Evolutionary conservation across 2,113 vertebrate genomes (phyloP), one percentile per base, ranked within the genome.

Genomic region (Anhinga anhinga): DNA sequence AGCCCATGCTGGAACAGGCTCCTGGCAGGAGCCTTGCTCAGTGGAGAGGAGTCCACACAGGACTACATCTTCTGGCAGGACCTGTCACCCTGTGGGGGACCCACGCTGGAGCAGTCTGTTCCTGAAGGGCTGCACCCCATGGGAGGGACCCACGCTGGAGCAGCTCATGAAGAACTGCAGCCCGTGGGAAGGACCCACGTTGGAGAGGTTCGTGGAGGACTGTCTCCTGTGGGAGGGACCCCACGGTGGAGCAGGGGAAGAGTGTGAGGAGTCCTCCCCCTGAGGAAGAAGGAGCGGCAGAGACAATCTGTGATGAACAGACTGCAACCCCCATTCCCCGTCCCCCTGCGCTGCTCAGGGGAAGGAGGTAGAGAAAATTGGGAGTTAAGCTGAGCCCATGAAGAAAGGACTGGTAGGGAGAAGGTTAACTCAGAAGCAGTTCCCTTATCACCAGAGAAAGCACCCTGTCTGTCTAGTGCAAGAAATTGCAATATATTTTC

Each of bases 291-390:
- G 40, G 40, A 88, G 8, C 0, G 1, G 10, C 19, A 44, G 22
- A 66, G 26, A 34, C 30, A 38, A 12, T 1, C 0, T 70, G 32
- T 44, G 49, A 52, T 36, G 29, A 47, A 84, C 25, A 42, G 50
- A 42, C 29, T 1, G 1, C 15, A 63, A 15, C 7, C 11, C 4
- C 5, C 2, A 7, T 38, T 49, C 32, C 9, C 13, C 4, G 5
- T 44, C 2, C 26, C 11, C 5, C 26, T 30, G 7, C 30, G 16
- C 22, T 44, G 4, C 5, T 9, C 1, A 3, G 3, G 1, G 15
- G 22, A 8, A 63, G 4, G 4, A 42, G 4, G 7, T 2, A 63
- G 49, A 56, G 22, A 49, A 49, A 40, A 3, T 3, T 3, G 5
- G 5, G 4, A 50, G 13, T 22, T n/a, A 59, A 53, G 30, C 5